Evolutionary conservation across 2,888 invertebrate species (phyloP).

Genomic region (Glyphotaelius pellucidus): DNA sequence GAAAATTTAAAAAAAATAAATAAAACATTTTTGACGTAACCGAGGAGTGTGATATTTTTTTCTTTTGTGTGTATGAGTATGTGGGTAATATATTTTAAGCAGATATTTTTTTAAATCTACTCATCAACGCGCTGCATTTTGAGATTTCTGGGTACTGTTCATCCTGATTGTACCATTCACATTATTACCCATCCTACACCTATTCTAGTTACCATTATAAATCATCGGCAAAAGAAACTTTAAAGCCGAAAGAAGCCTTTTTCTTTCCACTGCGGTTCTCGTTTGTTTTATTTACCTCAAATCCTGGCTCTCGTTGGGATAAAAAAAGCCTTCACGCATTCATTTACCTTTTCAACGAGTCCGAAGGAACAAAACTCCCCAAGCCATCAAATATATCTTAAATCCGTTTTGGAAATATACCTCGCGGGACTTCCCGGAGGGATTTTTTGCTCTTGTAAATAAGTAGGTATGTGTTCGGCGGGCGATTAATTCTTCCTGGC

Average conservation of each 20-base stretch:
- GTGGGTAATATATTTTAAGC: too few species aligned
- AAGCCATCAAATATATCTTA: slow-evolving; percentile 35
- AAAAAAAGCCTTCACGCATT: not conserved
- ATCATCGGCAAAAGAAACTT: not conserved
- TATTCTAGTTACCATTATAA: not conserved
- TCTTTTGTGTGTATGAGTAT: too few species aligned
- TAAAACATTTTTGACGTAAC: too few species aligned
- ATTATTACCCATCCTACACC: too few species aligned
- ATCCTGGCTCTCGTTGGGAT: not conserved
- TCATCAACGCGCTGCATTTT: too few species aligned
- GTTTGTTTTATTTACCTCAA: not conserved
- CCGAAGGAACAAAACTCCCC: slow-evolving; percentile 6
- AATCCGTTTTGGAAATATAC: slow-evolving; percentile 41
- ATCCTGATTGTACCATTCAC: too few species aligned
- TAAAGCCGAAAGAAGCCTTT: not conserved
- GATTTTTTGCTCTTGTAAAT: slow-evolving; percentile 38
- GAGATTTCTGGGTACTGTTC: too few species aligned
- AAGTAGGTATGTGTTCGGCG: slow-evolving; percentile 47
- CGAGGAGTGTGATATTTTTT: too few species aligned
- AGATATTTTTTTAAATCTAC: too few species aligned
- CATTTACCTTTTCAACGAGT: slow-evolving; percentile 40
- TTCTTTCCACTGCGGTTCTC: not conserved
- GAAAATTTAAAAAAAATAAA: too few species aligned
- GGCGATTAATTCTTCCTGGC: slow-evolving; percentile 56
- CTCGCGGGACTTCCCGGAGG: slow-evolving; percentile 27